Base-by-base conservation (phyloP, 2,113 vertebrate genomes). In the Toxotes jaculatrix region DNA sequence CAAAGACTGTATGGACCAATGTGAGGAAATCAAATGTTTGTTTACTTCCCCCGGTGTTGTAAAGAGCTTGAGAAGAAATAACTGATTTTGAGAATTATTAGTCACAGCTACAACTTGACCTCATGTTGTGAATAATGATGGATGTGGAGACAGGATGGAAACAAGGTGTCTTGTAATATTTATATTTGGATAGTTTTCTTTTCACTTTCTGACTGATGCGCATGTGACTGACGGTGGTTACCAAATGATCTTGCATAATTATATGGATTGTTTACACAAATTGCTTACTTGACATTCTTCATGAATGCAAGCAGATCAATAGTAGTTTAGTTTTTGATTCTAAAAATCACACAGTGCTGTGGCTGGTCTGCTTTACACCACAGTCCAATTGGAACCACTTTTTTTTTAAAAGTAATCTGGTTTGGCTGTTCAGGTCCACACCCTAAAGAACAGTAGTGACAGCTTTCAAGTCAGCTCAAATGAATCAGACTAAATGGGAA, bases 151-250 rank as follows among this genome's bases (percentile, higher is more conserved):
- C 32, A 40, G 14, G 43, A n/a, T 0, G 7, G 16, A 32, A 16
- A 69, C 53, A 47, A 40, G 63, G 9, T 43, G 16, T 16, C 2
- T 19, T 65, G 53, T 77, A 17, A 64, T 75, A 40, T 62, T 63
- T 53, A n/a, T 14, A 38, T n/a, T 7, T n/a, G 72, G 10, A 42
- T n/a, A 23, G 36, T 13, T 59, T 32, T 59, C 56, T 32, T 31
- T 27, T 56, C n/a, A 32, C 23, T 59, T 59, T 5, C 12, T 5
- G 1, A 59, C 16, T 53, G 47, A 16, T n/a, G 49, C 1, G 34
- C 12, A 36, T 14, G 23, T 4, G 2, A 1, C 23, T 71, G 19
- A 19, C 68, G 36, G 6, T 55, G 53, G 68, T 57, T 57, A 42
- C 53, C 38, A 53, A n/a, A 36, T n/a, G 31, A 51, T 69, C 11